phyloP scores from a whole-genome alignment of 2,797 vertebrate genomes.

The Alosa sapidissima region DNA sequence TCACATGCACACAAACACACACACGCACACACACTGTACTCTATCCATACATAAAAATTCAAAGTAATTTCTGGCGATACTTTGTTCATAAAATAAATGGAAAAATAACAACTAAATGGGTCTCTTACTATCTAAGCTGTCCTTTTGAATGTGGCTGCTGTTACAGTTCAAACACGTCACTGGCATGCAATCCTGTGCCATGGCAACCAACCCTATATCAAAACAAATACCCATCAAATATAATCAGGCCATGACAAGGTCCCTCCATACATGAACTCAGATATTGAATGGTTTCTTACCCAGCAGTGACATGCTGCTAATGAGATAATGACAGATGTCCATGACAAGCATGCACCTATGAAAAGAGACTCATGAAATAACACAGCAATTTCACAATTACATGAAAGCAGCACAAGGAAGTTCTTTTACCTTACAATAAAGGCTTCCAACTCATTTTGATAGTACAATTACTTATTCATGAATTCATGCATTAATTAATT shows the following conservation, averaged over 20 bases:
- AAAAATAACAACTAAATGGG: too few relatives aligned
- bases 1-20: neutral
- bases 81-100: too few relatives aligned
- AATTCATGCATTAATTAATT: too few relatives aligned
- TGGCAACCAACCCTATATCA: neutral
- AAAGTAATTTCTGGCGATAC: too few relatives aligned
- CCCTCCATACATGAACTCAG: neutral
- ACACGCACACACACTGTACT: neutral
- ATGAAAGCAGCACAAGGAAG: too few relatives aligned
- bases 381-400: too few relatives aligned
- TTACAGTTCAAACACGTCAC: neutral
- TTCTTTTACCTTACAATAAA: too few relatives aligned
- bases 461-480: too few relatives aligned
- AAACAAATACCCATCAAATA: neutral
- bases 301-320: constrained; percentile 13
- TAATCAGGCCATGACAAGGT: neutral
- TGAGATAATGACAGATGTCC: neutral
- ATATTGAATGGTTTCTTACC: neutral
- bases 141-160: neutral
- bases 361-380: neutral
- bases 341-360: neutral
- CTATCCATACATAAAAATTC: neutral
- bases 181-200: neutral
- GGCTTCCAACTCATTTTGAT: too few relatives aligned
- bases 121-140: neutral